These are phyloP conservation scores for Troides aeacus DNA, from an alignment of 2,888 invertebrate species.

Conservation along the genomic window DNA sequence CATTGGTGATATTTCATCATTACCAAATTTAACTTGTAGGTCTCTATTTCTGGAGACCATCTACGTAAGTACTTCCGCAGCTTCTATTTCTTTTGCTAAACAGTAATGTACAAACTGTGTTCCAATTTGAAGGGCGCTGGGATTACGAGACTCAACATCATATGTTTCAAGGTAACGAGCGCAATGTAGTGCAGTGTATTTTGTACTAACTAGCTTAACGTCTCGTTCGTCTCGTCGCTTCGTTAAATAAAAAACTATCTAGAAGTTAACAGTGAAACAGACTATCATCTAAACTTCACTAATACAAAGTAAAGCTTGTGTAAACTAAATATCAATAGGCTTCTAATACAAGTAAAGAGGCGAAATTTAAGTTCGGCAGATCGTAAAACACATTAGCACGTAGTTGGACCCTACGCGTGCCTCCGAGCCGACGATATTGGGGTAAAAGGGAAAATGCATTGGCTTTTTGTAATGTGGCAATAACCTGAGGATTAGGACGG, in stretches of 20 bases:
- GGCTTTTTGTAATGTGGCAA: slow-evolving; percentile 74
- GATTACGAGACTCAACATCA: too few species aligned
- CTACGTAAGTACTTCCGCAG: too few species aligned
- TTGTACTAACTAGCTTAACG: too few species aligned
- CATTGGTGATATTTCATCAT: neutral
- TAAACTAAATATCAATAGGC: slow-evolving; percentile 23
- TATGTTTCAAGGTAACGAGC: too few species aligned
- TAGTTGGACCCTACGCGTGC: slow-evolving; percentile 53
- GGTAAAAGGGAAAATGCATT: slow-evolving; percentile 69
- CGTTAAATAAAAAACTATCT: neutral
- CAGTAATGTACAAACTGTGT: too few species aligned
- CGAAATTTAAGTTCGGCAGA: slow-evolving; percentile 51
- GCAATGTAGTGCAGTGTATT: too few species aligned
- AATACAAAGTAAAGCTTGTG: neutral
- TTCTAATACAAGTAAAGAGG: slow-evolving; percentile 46
- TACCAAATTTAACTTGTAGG: too few species aligned
- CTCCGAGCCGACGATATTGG: slow-evolving; percentile 52
- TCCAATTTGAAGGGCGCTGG: too few species aligned
- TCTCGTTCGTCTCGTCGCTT: too few species aligned
- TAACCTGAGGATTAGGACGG: slow-evolving; percentile 64
- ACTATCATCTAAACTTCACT: neutral
- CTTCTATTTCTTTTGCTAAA: too few species aligned
- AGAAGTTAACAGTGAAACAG: neutral
- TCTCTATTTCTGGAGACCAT: too few species aligned
- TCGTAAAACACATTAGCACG: slow-evolving; percentile 77